Conservation (phyloP, 2,797 vertebrate species). For the Cygnus olor region DNA sequence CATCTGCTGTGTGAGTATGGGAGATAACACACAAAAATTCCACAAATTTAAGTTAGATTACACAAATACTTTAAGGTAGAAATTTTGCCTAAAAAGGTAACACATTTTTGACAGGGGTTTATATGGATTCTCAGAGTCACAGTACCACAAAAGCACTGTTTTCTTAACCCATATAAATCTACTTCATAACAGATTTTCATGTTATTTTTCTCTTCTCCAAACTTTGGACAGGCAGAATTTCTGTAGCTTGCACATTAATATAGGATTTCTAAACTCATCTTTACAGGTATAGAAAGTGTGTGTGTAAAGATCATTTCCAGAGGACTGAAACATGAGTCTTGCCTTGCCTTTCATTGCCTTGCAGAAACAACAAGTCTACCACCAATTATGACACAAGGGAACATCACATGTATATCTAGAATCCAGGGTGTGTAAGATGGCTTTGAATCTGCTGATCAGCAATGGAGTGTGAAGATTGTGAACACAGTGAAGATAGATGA, state of each 20-base stretch:
- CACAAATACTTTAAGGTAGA: neutral
- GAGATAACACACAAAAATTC: neutral
- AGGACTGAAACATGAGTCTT: neutral
- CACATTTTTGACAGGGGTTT: neutral
- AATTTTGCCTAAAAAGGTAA: neutral
- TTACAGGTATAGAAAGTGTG: fast-evolving
- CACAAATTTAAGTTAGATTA: neutral
- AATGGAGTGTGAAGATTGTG: neutral
- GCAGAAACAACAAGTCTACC: neutral
- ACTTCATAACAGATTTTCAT: neutral
- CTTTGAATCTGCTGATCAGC: neutral
- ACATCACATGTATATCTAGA: neutral
- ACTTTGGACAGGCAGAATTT: neutral
- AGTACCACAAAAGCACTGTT: neutral
- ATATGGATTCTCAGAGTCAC: neutral
- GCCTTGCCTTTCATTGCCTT: neutral
- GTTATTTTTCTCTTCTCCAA: neutral
- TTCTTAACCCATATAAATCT: neutral
- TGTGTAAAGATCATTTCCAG: neutral
- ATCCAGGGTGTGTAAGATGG: neutral
- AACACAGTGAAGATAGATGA: neutral
- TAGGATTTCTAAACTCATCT: neutral
- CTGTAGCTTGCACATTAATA: neutral
- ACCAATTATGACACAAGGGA: neutral
- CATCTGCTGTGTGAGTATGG: neutral